These are phyloP conservation scores for Antheraea mylitta DNA, from an alignment of 1,140 invertebrate genomes.

Conservation along the genomic window DNA sequence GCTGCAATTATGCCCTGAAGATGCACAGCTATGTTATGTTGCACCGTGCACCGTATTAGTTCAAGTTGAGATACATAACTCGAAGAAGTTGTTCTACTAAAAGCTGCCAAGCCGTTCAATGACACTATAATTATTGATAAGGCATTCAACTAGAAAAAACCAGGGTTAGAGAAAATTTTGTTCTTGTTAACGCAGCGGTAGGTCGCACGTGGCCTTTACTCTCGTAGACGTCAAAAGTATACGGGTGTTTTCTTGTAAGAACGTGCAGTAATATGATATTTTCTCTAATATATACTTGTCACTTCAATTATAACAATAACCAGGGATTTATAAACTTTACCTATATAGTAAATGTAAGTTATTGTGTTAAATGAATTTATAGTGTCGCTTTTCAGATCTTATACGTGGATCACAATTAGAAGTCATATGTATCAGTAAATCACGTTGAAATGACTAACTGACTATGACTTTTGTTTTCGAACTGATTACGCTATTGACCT, in stretches of 20 bases:
- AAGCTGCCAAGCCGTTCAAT: neutral
- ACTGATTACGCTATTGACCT: too few relatives aligned
- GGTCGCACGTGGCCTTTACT: conserved; percentile 6
- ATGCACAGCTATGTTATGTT: too few relatives aligned
- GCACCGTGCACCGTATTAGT: neutral
- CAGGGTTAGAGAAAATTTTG: neutral
- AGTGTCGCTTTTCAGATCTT: too few relatives aligned
- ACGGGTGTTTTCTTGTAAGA: neutral
- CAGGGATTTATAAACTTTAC: too few relatives aligned
- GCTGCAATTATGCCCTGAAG: too few relatives aligned
- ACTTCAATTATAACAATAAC: too few relatives aligned
- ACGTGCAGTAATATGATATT: conserved; percentile 7
- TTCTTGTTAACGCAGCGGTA: neutral
- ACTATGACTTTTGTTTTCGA: too few relatives aligned
- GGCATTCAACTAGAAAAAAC: neutral
- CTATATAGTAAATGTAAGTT: too few relatives aligned
- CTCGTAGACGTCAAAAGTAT: neutral
- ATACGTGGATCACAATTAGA: too few relatives aligned
- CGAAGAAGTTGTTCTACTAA: neutral
- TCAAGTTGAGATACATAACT: neutral
- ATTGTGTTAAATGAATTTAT: too few relatives aligned
- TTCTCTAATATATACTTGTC: neutral
- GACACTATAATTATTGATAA: neutral
- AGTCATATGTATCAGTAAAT: too few relatives aligned
- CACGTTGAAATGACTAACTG: too few relatives aligned